phyloP scores from a whole-genome alignment of 2,888 invertebrate species.

The Caenorhabditis afra region DNA sequence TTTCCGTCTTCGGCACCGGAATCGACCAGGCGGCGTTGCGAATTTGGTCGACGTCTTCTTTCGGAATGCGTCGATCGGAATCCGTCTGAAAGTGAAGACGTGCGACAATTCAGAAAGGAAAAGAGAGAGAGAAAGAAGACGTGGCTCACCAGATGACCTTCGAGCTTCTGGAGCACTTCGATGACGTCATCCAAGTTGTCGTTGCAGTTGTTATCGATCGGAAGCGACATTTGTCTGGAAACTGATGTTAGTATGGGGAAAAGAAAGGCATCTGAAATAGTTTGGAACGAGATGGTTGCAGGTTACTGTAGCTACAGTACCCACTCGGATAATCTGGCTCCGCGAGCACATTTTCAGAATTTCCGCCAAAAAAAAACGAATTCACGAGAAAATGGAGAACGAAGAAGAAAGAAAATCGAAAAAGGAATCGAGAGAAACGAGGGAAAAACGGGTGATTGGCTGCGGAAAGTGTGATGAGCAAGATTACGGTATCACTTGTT shows the following conservation, averaged over 20 bases:
- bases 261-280: too few species aligned
- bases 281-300: too few species aligned
- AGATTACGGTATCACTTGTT: background rate
- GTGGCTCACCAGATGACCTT: slow-evolving; percentile 17
- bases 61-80: slow-evolving; percentile 15
- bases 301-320: too few species aligned
- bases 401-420: too few species aligned
- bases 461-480: background rate
- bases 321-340: too few species aligned
- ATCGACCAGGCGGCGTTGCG: slow-evolving; percentile 13
- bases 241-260: too few species aligned
- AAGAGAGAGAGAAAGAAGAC: background rate
- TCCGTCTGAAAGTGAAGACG: slow-evolving; percentile 18
- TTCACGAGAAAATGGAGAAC: too few species aligned
- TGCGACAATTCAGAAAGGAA: background rate
- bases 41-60: slow-evolving; percentile 19
- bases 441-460: too few species aligned
- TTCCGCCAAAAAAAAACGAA: too few species aligned
- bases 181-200: slow-evolving; percentile 23
- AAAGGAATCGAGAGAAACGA: too few species aligned
- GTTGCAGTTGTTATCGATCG: slow-evolving; percentile 12
- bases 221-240: background rate
- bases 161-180: slow-evolving; percentile 7
- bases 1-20: slow-evolving; percentile 17
- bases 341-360: too few species aligned